Percentiles rank a stretch among this genome's conserved stretches.
These are phyloP conservation scores for Mya arenaria DNA, from an alignment of 1,140 invertebrate genomes.

Conservation along the genomic window DNA sequence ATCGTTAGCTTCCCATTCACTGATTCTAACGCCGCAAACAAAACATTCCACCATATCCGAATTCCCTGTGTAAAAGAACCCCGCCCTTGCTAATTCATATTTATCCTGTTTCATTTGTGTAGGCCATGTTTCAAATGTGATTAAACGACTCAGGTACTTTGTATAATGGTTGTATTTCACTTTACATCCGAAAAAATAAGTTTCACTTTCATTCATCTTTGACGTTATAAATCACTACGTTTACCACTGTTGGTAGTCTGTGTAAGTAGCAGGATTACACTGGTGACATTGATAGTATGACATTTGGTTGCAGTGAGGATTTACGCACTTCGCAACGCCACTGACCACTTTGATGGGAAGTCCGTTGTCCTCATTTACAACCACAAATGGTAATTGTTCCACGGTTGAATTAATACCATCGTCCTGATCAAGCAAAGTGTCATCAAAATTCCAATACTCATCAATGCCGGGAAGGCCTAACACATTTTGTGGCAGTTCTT, in stretches of 20 bases:
- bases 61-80: too few species aligned
- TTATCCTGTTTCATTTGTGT: too few species aligned
- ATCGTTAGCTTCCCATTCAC: too few species aligned
- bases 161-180: too few species aligned
- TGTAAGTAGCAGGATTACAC: constrained; percentile 2
- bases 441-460: not conserved
- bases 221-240: not conserved
- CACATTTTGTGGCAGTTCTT: not conserved
- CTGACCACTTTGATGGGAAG: not conserved
- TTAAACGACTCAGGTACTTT: too few species aligned
- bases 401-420: not conserved
- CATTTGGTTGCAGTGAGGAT: not conserved
- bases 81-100: too few species aligned
- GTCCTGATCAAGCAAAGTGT: not conserved
- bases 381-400: not conserved
- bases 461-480: not conserved
- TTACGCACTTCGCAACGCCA: not conserved
- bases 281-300: not conserved
- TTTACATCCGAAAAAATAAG: too few species aligned
- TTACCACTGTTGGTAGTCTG: not conserved
- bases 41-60: too few species aligned
- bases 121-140: too few species aligned
- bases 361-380: not conserved
- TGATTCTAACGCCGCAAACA: too few species aligned
- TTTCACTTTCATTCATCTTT: too few species aligned